Evolutionary conservation across 2,797 vertebrate genomes (phyloP).

Genomic region (Tragopan temminckii): DNA sequence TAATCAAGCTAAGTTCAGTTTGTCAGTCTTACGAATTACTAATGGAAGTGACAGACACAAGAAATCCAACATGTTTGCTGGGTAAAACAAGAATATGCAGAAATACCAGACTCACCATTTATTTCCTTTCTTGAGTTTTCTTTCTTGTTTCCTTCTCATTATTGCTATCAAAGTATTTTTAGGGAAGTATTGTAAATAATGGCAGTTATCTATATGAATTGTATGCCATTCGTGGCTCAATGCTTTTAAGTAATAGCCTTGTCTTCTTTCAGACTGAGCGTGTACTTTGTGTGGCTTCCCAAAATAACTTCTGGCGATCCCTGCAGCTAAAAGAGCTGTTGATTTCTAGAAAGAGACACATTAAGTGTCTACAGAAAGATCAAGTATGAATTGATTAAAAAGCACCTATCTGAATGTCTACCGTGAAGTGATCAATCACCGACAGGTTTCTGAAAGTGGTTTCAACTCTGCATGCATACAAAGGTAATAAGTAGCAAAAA

Average conservation of each 20-base stretch:
- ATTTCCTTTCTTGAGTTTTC: background rate
- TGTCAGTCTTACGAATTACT: background rate
- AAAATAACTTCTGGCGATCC: conserved; percentile 30
- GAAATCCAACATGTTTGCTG: background rate
- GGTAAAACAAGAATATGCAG: background rate
- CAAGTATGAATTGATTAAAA: conserved; percentile 33
- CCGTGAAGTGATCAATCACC: background rate
- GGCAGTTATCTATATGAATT: background rate
- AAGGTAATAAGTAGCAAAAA: background rate
- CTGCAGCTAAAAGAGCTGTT: conserved; percentile 10
- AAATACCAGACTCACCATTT: conserved; percentile 8
- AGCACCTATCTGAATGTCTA: conserved; percentile 20
- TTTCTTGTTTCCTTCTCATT: conserved; percentile 37
- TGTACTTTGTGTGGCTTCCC: background rate
- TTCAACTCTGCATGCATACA: background rate
- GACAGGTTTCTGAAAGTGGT: background rate
- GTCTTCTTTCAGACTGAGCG: conserved; percentile 15
- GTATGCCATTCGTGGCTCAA: background rate
- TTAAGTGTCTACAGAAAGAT: conserved; percentile 19
- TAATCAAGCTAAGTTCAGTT: background rate
- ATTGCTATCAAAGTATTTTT: conserved; percentile 22
- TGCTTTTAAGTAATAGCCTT: conserved; percentile 11
- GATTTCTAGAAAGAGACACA: background rate
- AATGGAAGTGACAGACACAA: background rate
- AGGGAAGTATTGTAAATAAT: conserved; percentile 14